phyloP scores from a whole-genome alignment of 2,113 vertebrate species.

The Carassius auratus region DNA sequence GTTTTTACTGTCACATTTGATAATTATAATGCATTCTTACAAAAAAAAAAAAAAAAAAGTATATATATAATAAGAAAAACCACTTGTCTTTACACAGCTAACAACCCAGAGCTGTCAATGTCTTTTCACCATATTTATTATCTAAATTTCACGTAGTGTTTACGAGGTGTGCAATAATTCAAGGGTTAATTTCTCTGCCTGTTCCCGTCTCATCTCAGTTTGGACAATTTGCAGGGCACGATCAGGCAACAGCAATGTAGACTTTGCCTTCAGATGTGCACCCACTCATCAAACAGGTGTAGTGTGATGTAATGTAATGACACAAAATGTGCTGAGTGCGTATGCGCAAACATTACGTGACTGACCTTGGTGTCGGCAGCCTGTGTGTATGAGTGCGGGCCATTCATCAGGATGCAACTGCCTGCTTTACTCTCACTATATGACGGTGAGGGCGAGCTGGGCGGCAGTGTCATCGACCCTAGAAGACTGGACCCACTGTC shows the following conservation, averaged over 20 bases:
- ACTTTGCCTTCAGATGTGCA: neutral
- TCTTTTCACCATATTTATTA: neutral
- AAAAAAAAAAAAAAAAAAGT: too few relatives aligned
- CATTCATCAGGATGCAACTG: slow-evolving; percentile 80
- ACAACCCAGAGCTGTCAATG: neutral
- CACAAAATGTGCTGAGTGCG: neutral
- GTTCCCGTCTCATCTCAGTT: neutral
- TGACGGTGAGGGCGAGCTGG: slow-evolving; percentile 81
- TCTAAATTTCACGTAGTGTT: neutral
- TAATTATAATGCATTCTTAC: neutral
- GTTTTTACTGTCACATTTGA: neutral
- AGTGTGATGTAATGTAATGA: neutral
- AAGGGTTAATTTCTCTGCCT: neutral
- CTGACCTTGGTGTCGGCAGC: slow-evolving; percentile 81
- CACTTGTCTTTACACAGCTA: neutral
- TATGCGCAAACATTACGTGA: neutral
- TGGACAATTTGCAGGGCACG: neutral
- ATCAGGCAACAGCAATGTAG: neutral
- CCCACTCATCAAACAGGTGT: neutral
- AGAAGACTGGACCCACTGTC: slow-evolving; percentile 82
- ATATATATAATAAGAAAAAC: too few relatives aligned
- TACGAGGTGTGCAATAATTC: neutral
- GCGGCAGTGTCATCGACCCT: slow-evolving; percentile 79
- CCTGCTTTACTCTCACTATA: slow-evolving; percentile 82
- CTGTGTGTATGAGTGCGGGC: slow-evolving; percentile 83